These are phyloP conservation scores for Corythornis vintsioides DNA, from an alignment of 2,113 vertebrate species.

Conservation along the genomic window DNA sequence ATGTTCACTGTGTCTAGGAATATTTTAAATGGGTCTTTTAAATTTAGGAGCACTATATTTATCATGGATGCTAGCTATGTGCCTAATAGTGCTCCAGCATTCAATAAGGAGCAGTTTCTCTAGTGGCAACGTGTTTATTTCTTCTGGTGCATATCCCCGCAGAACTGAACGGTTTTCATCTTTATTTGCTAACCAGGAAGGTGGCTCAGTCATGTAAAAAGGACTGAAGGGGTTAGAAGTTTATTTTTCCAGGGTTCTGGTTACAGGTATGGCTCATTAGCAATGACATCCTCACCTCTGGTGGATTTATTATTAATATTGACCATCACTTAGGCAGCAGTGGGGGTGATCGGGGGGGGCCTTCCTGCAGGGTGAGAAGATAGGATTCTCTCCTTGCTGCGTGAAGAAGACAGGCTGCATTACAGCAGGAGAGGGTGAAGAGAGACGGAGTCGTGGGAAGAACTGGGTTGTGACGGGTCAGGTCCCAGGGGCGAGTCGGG, in stretches of 20 bases:
- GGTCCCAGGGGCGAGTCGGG: not conserved
- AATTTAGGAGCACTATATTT: constrained; percentile 35
- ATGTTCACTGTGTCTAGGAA: constrained; percentile 41
- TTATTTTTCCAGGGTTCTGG: not conserved
- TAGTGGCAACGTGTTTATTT: not conserved
- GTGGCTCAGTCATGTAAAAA: not conserved
- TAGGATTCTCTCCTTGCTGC: not conserved
- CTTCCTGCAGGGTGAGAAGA: not conserved
- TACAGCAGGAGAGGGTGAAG: not conserved
- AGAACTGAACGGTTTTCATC: not conserved
- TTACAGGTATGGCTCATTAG: not conserved
- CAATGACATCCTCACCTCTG: not conserved
- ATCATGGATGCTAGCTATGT: not conserved
- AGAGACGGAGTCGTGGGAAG: not conserved
- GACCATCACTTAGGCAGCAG: not conserved
- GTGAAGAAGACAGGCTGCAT: fast-evolving
- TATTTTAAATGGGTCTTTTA: constrained; percentile 48
- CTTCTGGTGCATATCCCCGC: not conserved
- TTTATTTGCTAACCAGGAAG: constrained; percentile 29
- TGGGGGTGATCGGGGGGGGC: not conserved
- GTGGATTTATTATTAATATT: not conserved
- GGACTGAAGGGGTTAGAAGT: not conserved
- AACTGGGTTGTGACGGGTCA: not conserved
- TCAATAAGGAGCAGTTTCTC: constrained; percentile 25
- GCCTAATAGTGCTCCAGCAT: not conserved